Evolutionary conservation across 2,797 vertebrate species (phyloP).

Genomic region (Taenioides sp.): DNA sequence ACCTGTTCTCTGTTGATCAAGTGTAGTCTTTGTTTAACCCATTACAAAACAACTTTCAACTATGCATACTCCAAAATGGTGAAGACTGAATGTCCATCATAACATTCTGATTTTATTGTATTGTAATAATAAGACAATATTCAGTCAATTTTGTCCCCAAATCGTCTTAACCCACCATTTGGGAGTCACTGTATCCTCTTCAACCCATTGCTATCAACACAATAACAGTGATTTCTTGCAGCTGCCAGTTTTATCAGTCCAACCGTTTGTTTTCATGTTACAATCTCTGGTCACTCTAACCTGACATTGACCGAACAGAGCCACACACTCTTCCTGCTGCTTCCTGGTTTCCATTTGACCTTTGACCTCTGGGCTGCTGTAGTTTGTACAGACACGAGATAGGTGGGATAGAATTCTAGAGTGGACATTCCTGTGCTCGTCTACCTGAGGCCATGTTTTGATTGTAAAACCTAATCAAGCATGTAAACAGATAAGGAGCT

Average conservation of each 20-base stretch:
- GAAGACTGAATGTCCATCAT: no score
- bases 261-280: slow-evolving; percentile 5
- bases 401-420: background rate
- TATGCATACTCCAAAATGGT: background rate
- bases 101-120: no score
- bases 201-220: background rate
- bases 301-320: slow-evolving; percentile 17
- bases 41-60: background rate
- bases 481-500: slow-evolving; percentile 29
- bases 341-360: slow-evolving; percentile 21
- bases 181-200: background rate
- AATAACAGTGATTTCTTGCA: slow-evolving; percentile 7
- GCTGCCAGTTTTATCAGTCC: slow-evolving; percentile 5
- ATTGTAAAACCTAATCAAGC: background rate
- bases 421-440: background rate
- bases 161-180: background rate
- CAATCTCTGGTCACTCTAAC: slow-evolving; percentile 1
- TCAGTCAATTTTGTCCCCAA: background rate
- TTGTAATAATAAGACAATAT: background rate
- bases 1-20: no score
- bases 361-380: slow-evolving; percentile 37
- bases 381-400: slow-evolving; percentile 28
- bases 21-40: background rate
- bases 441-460: background rate
- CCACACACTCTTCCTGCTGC: slow-evolving; percentile 42